Percentiles rank a stretch among this genome's conserved stretches.
These are phyloP conservation scores for Coptotermes formosanus DNA, from an alignment of 1,140 invertebrate species.

Conservation along the genomic window DNA sequence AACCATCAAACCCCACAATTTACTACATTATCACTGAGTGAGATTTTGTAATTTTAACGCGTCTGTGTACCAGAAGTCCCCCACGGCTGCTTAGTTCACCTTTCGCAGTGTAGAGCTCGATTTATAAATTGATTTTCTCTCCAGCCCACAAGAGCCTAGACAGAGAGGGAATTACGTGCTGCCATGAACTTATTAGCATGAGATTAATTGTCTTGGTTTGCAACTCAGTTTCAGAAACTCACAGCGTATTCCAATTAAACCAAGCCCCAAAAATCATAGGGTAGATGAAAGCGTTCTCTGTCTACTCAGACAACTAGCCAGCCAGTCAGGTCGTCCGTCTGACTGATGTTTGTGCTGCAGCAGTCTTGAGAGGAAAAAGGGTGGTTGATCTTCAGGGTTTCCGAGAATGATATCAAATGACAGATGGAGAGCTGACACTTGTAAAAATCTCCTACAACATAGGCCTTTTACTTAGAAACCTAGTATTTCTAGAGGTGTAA, in stretches of 20 bases:
- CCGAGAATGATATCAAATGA: neutral
- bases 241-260: neutral
- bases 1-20: neutral
- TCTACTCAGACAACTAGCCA: neutral
- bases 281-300: neutral
- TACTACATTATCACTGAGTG: neutral
- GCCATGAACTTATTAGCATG: slow-evolving; percentile 12
- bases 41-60: neutral
- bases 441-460: neutral
- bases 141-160: slow-evolving; percentile 1
- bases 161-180: neutral
- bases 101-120: neutral
- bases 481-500: too few species aligned
- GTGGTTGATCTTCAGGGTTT: neutral
- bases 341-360: too few species aligned
- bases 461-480: neutral
- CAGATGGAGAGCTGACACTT: neutral
- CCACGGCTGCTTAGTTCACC: neutral
- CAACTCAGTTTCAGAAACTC: slow-evolving; percentile 15
- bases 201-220: slow-evolving; percentile 19
- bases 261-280: neutral
- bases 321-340: neutral
- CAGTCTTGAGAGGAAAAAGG: too few species aligned
- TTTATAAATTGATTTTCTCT: slow-evolving; percentile 9
- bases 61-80: neutral